Base-by-base conservation (phyloP, 1,140 invertebrate genomes). In the Atopsyche davidsoni region DNA sequence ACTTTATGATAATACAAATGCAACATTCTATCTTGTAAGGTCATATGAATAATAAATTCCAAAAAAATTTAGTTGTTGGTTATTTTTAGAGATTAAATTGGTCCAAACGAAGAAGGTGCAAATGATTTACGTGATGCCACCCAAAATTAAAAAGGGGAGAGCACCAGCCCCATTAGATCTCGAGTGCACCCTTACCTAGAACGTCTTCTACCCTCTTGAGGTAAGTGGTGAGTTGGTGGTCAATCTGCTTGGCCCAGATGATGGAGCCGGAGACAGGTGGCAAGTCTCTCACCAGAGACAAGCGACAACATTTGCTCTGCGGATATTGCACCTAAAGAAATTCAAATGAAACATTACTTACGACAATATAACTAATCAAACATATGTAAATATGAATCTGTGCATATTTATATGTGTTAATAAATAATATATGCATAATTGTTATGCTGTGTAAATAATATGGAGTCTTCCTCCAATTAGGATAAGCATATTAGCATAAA, bases 161-260 rank as follows among this genome's bases (percentile, higher is more conserved):
- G n/a, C n/a, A n/a, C n/a, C n/a, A n/a, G n/a, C n/a, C n/a, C n/a
- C n/a, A n/a, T n/a, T n/a, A n/a, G n/a, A n/a, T n/a, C n/a, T n/a
- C n/a, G n/a, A n/a, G n/a, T n/a, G n/a, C n/a, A 35, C 16, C 35
- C 53, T 73, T 73, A 81, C 88, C 94, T 21, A 99, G 76, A 28
- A 99, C 94, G 77, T 97, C 95, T 75, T 98, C 96, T 3, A 99
- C 95, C 54, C 96, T 79, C 63, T 91, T 86, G 62, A 99, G 81
- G 68, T 97, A 98, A 52, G 93, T 92, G 17, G 91, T 93, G n/a
- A 99, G 76, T 69, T 99, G 96, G 55, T 95, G 82, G 71, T 99
- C 95, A 62, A 99, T 99, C 73, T 98, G 94, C 64, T 92, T 91
- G 2, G 95, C 93, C 96, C 96, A 99, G 57, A 99, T 94, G 55